Base-by-base conservation (phyloP, 2,113 vertebrate genomes). In the Accipiter cooperii region DNA sequence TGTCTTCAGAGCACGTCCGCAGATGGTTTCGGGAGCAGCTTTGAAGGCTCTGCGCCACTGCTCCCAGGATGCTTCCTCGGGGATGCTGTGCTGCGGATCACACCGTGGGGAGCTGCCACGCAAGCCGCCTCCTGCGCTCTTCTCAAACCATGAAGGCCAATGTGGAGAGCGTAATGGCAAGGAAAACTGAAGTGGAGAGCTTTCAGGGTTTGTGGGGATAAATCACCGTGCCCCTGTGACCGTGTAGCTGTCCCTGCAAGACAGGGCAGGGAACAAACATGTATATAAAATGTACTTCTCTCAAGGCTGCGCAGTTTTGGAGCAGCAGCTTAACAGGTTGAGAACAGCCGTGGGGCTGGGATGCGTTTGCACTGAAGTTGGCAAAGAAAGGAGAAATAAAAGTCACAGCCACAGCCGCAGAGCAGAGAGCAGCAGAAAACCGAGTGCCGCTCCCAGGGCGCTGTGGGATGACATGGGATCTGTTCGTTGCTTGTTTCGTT, bases 161-260 rank as follows among this genome's bases (percentile, higher is more conserved):
- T 0, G 0, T 4, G 4, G 76, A 47, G 17, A 42, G 19, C 3
- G 3, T 42, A 70, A 60, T 8, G 19, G 34, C 55, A 25, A 25
- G 60, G 64, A 66, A 89, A 49, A 65, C 26, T 22, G 49, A 29
- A 58, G 22, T 5, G 26, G 46, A 31, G 55, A 42, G 28, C 28
- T 58, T 74, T 38, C 26, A 55, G n/a, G 33, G 38, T 9, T 40
- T 64, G 70, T 10, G 29, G 49, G 20, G 49, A 20, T 60, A 64
- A 83, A 60, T 58, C 9, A 21, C 33, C 0, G 0, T 20, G 49
- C 70, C 13, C 24, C 25, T 58, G 46, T 77, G 69, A 33, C 17
- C 4, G 2, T 0, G 3, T 8, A 61, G 66, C 33, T 69, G 66
- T 33, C n/a, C 7, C 38, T 73, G 54, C 36, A 17, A n/a, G 25